These are phyloP conservation scores for Channa maculata DNA, from an alignment of 2,113 vertebrate species.

Conservation along the genomic window DNA sequence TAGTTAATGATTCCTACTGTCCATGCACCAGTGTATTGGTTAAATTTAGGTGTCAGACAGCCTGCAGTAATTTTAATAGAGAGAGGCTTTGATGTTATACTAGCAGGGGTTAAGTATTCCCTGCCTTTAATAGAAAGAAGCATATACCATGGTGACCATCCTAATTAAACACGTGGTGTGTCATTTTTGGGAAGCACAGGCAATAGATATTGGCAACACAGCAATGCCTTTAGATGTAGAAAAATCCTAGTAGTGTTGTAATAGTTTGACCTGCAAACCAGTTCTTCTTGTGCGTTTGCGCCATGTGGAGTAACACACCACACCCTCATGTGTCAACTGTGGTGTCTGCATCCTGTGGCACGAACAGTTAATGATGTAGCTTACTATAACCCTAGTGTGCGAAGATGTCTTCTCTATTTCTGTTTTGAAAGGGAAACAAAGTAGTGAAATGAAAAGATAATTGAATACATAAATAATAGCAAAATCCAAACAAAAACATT, in stretches of 20 bases:
- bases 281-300: background rate
- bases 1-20: constrained; percentile 24
- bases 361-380: background rate
- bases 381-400: background rate
- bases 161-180: constrained; percentile 50
- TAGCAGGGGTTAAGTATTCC: constrained; percentile 16
- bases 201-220: constrained; percentile 46
- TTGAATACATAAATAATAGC: background rate
- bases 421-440: background rate
- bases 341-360: constrained; percentile 43
- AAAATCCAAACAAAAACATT: background rate
- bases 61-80: no score
- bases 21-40: background rate
- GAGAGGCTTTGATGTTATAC: constrained; percentile 11
- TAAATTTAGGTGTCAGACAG: constrained; percentile 18
- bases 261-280: constrained; percentile 20
- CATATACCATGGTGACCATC: constrained; percentile 31
- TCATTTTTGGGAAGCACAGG: constrained; percentile 69
- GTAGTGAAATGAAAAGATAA: background rate
- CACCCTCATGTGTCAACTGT: constrained; percentile 31
- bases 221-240: background rate
- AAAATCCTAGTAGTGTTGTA: constrained; percentile 19
- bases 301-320: constrained; percentile 13
- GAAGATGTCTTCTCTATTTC: background rate
- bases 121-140: constrained; percentile 38